A percentile compares a stretch with the other conserved stretches of the same genome.
Conservation (phyloP, 2,888 invertebrate species). For the Oxystoma pomonae region DNA sequence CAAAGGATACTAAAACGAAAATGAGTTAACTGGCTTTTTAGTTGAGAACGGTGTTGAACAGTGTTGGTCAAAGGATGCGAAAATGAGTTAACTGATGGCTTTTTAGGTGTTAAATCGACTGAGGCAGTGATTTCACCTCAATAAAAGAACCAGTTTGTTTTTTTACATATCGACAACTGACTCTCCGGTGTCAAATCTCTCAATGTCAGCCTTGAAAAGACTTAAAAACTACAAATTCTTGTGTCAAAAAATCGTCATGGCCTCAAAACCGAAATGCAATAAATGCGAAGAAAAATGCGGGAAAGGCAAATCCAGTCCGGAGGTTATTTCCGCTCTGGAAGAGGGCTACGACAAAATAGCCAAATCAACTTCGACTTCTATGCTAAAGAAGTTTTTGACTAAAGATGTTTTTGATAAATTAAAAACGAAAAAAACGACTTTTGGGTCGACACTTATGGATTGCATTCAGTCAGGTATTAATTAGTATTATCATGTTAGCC, state of each 20-base stretch:
- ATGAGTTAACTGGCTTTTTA: too few relatives aligned
- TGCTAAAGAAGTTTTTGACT: constrained; percentile 61
- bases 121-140: too few relatives aligned
- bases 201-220: neutral
- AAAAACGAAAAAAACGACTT: constrained; percentile 55
- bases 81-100: too few relatives aligned
- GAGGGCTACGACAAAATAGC: constrained; percentile 49
- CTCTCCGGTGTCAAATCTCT: too few relatives aligned
- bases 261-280: constrained; percentile 32
- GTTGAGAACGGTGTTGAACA: too few relatives aligned
- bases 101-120: too few relatives aligned
- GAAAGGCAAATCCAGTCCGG: constrained; percentile 41
- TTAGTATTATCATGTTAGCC: too few relatives aligned
- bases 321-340: constrained; percentile 49
- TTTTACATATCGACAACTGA: too few relatives aligned
- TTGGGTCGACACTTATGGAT: constrained; percentile 59
- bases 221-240: constrained; percentile 7
- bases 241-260: constrained; percentile 7
- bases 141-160: too few relatives aligned
- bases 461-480: constrained; percentile 59
- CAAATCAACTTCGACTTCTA: constrained; percentile 53
- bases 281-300: constrained; percentile 39
- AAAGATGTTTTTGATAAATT: constrained; percentile 52
- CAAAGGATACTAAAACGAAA: too few relatives aligned
- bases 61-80: too few relatives aligned